Evolutionary conservation across 2,888 invertebrate species (phyloP), one percentile per base, ranked within the genome.

Genomic region (Cactoblastis cactorum): DNA sequence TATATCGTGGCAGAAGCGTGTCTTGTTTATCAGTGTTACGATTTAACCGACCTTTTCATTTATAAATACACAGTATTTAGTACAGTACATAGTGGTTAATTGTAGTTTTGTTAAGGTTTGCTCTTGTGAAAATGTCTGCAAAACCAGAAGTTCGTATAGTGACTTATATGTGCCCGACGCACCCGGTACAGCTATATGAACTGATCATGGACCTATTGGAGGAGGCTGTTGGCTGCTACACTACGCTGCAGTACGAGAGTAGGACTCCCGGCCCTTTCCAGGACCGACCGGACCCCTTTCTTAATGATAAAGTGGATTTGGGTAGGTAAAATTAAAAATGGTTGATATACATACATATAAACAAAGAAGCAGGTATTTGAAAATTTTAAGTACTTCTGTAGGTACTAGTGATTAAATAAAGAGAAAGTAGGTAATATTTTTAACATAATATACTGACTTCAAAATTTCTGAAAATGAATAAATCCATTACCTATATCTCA

Each of bases 81-180:
- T n/a, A n/a, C n/a, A n/a, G n/a, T n/a, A n/a, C n/a, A n/a, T n/a
- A n/a, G 48, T 51, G 53, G 19, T 50, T 55, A 59, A 51, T 62
- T 32, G 48, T 46, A 50, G 47, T 54, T 46, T 28, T 41, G 43
- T 38, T 45, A 38, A 46, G 14, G 51, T 50, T 24, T 53, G 46
- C 17, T 17, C 53, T 22, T 43, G 46, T 51, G 48, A 77, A 65
- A 62, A 88, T 87, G 88, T 71, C 83, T 33, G 65, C 62, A 50
- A 82, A 78, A 58, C 61, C 65, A 52, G 83, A 87, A 57, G 69
- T 93, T 51, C 87, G 92, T 9, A 67, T 92, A 41, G 83, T 91
- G 55, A 92, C 92, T 0, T 93, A 92, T 67, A 89, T 93, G 89
- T 91, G 91, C 58, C 93, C 93, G 11, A 90, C 91, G 43, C 88